Percentiles rank a stretch among this genome's conserved stretches.
Conservation (phyloP, 2,797 vertebrate genomes). For the Leptodactylus fallax region DNA sequence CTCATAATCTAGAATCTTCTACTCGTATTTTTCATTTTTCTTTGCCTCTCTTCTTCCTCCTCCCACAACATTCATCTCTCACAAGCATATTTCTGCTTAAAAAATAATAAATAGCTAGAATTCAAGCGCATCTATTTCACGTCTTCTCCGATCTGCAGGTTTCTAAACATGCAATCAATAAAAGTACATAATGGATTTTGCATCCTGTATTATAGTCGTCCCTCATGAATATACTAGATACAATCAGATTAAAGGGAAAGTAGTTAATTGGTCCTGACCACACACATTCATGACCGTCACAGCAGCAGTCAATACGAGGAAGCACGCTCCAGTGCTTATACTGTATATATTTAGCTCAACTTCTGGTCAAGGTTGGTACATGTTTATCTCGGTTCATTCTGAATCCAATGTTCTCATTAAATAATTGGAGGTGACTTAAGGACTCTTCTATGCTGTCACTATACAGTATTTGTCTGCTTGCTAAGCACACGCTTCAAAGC, state of each 20-base stretch:
- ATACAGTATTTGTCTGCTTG: conserved; percentile 24
- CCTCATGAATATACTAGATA: neutral
- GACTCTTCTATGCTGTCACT: conserved; percentile 25
- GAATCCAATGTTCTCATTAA: conserved; percentile 6
- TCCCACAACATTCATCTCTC: no score
- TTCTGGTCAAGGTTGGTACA: neutral
- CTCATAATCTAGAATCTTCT: no score
- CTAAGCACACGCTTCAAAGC: conserved; percentile 21
- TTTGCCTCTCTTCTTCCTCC: no score
- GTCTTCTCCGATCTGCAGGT: neutral
- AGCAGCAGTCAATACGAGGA: neutral
- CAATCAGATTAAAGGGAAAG: neutral
- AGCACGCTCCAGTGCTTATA: neutral
- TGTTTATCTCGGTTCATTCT: neutral
- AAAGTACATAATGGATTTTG: neutral
- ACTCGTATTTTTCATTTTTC: no score
- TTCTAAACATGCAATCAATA: neutral
- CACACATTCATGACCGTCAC: neutral
- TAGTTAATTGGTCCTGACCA: neutral
- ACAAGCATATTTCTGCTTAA: no score
- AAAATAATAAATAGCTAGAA: neutral
- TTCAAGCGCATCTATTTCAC: neutral
- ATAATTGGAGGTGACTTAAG: conserved; percentile 32
- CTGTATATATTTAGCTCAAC: neutral
- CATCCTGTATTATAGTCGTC: neutral